Base-by-base conservation (phyloP, 2,888 invertebrate genomes). In the Noctua fimbriata region DNA sequence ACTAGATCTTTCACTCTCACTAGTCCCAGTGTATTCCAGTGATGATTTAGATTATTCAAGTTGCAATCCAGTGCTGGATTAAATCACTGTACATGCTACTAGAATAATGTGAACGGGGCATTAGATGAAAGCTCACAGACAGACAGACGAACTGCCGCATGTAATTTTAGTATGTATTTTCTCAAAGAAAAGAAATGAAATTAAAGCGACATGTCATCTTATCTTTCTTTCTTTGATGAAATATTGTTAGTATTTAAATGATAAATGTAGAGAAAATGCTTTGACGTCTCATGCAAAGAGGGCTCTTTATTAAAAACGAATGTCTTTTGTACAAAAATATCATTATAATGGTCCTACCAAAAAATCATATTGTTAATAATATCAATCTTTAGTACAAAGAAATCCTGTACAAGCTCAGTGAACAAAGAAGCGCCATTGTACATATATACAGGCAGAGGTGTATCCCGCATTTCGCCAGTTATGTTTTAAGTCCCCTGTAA, bases 361-460 rank as follows among this genome's bases (percentile, higher is more conserved):
- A 97, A 97, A 97, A 97, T 97, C 97, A 97, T 97, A 97, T 97
- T 97, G 55, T 60, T 60, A 10, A n/a, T n/a, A 60, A 28, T 16
- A 7, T 41, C 14, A 16, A 5, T 69, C 1, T 44, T 55, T 74
- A 3, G 28, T 41, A 3, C 21, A 21, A 55, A 24, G 36, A 36
- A 36, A 70, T 24, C 16, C 16, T 16, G 16, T 52, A 36, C 9
- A 55, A 18, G 18, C n/a, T 3, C 3, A n/a, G 18, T n/a, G n/a
- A 41, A 36, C n/a, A 58, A n/a, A 70, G 6, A 36, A n/a, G 28
- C 3, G 21, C 4, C 10, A 44, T 12, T 18, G 44, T 44, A 44
- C 44, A 49, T 65, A 63, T 1, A 4, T 63, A 32, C 18, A 21
- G 7, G 52, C 21, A 21, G 52, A 52, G 2, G 2, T 52, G 21